These are phyloP conservation scores for Cardiocondyla obscurior DNA, from an alignment of 1,140 invertebrate genomes.

Conservation along the genomic window DNA sequence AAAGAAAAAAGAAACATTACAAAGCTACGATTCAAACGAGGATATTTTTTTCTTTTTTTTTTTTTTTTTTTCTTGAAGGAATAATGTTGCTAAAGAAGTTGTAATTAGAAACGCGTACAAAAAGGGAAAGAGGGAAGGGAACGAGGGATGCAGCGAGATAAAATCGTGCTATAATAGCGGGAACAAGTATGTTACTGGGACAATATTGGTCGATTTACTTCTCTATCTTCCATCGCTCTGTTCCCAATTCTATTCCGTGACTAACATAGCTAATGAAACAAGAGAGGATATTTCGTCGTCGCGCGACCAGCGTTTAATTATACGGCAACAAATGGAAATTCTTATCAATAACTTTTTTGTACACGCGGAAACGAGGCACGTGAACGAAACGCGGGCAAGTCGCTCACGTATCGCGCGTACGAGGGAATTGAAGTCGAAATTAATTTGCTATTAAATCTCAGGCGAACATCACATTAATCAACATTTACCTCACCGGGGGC, in stretches of 20 bases:
- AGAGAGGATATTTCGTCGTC: background rate
- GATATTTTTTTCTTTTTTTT: too few relatives aligned
- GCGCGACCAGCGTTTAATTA: background rate
- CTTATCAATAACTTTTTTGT: conserved; percentile 20
- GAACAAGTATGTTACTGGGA: conserved; percentile 28
- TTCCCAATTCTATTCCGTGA: conserved; percentile 18
- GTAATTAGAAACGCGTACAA: conserved; percentile 1
- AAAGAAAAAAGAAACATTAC: background rate
- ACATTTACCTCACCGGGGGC: background rate
- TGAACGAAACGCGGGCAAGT: background rate
- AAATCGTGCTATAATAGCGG: conserved; percentile 18
- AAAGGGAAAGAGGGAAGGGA: background rate
- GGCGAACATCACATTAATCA: background rate
- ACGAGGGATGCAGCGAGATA: background rate
- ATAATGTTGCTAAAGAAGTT: background rate
- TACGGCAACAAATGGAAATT: background rate
- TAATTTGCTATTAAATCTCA: background rate
- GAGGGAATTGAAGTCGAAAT: background rate
- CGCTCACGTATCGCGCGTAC: background rate
- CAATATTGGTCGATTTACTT: conserved; percentile 16
- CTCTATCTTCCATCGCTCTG: conserved; percentile 5
- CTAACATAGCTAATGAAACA: conserved; percentile 27
- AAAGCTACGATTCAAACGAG: background rate
- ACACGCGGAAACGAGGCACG: too few relatives aligned
- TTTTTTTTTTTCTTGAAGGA: too few relatives aligned